Percentiles rank a stretch among this genome's conserved stretches.
phyloP scores from a whole-genome alignment of 2,888 invertebrate species.

The Heliconius sara region DNA sequence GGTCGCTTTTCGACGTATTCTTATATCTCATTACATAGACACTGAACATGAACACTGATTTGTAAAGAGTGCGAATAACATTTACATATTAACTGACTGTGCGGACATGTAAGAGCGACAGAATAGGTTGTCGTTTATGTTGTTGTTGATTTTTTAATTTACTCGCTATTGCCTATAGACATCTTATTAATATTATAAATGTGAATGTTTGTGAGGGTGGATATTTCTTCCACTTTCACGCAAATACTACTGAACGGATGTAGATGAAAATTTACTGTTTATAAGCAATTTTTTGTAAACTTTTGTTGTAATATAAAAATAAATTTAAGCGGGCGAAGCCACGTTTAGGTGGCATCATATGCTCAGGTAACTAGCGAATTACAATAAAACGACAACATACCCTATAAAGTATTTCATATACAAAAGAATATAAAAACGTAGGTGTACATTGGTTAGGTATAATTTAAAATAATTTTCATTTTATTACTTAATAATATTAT shows the following conservation, averaged over 20 bases:
- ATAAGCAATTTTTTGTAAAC: too few species aligned
- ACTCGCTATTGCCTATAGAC: not conserved
- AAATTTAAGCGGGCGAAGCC: not conserved
- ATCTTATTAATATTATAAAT: too few species aligned
- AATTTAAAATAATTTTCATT: not conserved
- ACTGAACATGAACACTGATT: constrained; percentile 35
- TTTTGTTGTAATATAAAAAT: too few species aligned
- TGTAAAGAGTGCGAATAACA: constrained; percentile 38
- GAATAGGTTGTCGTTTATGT: not conserved
- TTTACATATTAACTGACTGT: constrained; percentile 17
- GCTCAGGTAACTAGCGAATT: too few species aligned
- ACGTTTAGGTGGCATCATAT: not conserved
- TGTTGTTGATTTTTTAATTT: not conserved
- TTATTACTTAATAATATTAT: not conserved
- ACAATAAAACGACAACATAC: not conserved
- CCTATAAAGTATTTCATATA: not conserved
- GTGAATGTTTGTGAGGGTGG: too few species aligned
- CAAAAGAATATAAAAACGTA: constrained; percentile 10
- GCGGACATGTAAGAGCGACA: not conserved
- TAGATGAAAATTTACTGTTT: too few species aligned
- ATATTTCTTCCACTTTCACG: too few species aligned
- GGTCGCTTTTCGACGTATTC: constrained; percentile 1
- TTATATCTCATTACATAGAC: constrained; percentile 19
- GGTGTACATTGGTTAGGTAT: not conserved
- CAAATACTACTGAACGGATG: too few species aligned